Percentiles rank a stretch among this genome's conserved stretches.
Evolutionary conservation across 2,113 vertebrate genomes (phyloP).

Genomic region (Urocolius indicus): DNA sequence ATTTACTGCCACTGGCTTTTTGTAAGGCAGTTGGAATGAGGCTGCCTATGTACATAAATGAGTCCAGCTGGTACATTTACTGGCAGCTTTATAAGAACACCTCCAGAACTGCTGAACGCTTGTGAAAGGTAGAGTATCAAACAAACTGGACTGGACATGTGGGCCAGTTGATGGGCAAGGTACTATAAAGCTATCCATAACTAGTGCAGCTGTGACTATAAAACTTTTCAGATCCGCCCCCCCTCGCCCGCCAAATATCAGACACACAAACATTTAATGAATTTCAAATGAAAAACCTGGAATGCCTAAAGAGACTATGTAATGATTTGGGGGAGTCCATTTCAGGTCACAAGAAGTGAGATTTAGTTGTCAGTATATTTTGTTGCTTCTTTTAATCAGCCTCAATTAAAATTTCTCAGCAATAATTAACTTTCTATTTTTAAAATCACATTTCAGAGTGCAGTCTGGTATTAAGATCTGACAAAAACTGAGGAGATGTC

Average conservation of each 20-base stretch:
- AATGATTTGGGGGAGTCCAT: conserved; percentile 24
- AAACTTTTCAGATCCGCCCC: conserved; percentile 71
- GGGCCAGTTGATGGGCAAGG: conserved; percentile 75
- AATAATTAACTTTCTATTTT: conserved; percentile 67
- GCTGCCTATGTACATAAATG: conserved; percentile 79
- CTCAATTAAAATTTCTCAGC: conserved; percentile 63
- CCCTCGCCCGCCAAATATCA: conserved; percentile 64
- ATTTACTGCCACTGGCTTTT: conserved; percentile 81
- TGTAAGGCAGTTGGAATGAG: conserved; percentile 74
- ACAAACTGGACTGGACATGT: conserved; percentile 81
- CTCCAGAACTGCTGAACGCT: conserved; percentile 77
- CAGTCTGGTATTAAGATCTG: conserved; percentile 38
- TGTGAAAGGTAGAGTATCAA: conserved; percentile 81
- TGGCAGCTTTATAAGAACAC: conserved; percentile 82
- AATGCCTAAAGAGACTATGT: conserved; percentile 16
- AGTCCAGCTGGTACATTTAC: conserved; percentile 87
- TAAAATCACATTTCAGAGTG: conserved; percentile 51
- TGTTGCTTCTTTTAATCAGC: conserved; percentile 71
- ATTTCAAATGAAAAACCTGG: conserved; percentile 70
- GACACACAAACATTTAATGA: conserved; percentile 77
- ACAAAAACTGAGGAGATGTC: neutral
- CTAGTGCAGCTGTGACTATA: conserved; percentile 86
- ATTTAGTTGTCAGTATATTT: conserved; percentile 58
- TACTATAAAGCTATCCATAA: conserved; percentile 82
- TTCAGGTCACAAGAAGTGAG: conserved; percentile 56